Evolutionary conservation across 2,888 invertebrate species (phyloP).

Genomic region (Eurytoma californica): DNA sequence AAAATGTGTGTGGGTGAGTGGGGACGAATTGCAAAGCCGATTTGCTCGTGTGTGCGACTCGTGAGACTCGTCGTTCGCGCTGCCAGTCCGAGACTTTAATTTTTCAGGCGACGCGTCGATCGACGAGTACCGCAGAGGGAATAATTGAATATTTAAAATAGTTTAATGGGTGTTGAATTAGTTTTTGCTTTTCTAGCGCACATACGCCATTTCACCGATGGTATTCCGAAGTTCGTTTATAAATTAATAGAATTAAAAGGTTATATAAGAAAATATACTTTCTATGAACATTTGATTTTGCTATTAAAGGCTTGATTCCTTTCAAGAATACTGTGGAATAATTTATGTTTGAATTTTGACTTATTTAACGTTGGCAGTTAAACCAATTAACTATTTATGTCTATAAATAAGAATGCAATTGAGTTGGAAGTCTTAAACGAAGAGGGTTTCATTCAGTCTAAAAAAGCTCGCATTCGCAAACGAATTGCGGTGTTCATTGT

Average conservation of each 20-base stretch:
- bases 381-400: too few relatives aligned
- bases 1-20: not conserved
- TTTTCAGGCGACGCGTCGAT: conserved; percentile 7
- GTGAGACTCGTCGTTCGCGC: conserved; percentile 1
- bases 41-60: conserved; percentile 18
- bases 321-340: too few relatives aligned
- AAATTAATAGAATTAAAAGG: too few relatives aligned
- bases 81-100: conserved; percentile 10
- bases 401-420: not conserved
- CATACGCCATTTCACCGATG: not conserved
- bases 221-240: not conserved
- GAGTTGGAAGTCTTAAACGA: not conserved
- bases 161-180: conserved; percentile 5
- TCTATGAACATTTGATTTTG: too few relatives aligned
- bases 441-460: not conserved
- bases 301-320: too few relatives aligned
- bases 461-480: conserved; percentile 5
- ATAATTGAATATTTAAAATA: conserved; percentile 34
- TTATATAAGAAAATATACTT: too few relatives aligned
- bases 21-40: conserved; percentile 45
- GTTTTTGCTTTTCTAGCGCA: not conserved
- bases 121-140: not conserved
- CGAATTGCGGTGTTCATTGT: conserved; percentile 25
- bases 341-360: too few relatives aligned
- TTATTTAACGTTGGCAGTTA: too few relatives aligned